Conservation (phyloP, 2,113 vertebrate genomes). For the Clarias macrocephalus region DNA sequence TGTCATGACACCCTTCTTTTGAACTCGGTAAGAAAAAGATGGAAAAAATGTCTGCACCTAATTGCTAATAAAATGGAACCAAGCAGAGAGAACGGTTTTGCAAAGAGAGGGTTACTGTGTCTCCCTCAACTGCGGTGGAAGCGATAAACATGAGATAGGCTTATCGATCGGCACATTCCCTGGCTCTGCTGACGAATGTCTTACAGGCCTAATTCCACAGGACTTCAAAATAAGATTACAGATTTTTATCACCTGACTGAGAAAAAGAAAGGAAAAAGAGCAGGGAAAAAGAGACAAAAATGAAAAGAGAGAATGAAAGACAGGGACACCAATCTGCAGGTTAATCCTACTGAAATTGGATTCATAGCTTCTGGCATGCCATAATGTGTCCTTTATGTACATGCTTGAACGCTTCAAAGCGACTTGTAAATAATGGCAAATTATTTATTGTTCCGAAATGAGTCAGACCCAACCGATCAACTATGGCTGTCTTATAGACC, state of each 20-base stretch:
- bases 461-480: constrained; percentile 63
- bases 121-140: constrained; percentile 49
- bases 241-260: constrained; percentile 73
- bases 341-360: constrained; percentile 60
- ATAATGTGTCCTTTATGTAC: constrained; percentile 16
- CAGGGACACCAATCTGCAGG: constrained; percentile 40
- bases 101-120: constrained; percentile 30
- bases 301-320: constrained; percentile 51
- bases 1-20: constrained; percentile 5
- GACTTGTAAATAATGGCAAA: constrained; percentile 68
- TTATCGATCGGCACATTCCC: constrained; percentile 68
- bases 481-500: constrained; percentile 54
- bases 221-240: constrained; percentile 74
- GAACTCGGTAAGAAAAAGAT: neutral
- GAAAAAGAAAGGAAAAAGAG: constrained; percentile 48
- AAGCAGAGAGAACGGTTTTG: constrained; percentile 30
- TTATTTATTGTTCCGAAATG: constrained; percentile 66
- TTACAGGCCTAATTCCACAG: constrained; percentile 73
- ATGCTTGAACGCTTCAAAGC: constrained; percentile 41
- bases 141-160: constrained; percentile 66
- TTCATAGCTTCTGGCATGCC: constrained; percentile 22
- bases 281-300: constrained; percentile 30
- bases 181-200: constrained; percentile 72
- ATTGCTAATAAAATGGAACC: constrained; percentile 46
- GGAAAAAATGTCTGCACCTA: constrained; percentile 25